Evolutionary conservation across 2,888 invertebrate genomes (phyloP), one percentile per base, ranked within the genome.

Genomic region (Sussaba pulchella): DNA sequence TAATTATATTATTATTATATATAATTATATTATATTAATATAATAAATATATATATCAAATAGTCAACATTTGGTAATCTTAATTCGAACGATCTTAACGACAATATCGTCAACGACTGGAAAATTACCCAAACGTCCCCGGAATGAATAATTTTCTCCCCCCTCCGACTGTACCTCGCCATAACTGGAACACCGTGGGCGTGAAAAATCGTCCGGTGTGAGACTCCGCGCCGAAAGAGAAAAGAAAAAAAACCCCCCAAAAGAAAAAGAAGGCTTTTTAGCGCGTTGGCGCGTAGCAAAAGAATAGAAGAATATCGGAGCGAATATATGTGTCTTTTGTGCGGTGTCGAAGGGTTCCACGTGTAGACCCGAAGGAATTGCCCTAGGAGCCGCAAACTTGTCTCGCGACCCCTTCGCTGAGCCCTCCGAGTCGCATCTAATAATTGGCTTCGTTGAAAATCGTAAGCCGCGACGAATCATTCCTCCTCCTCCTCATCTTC

Each of bases 391-490:
- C 64, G 52, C 57, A 39, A 54, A 74, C 57, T 78, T 61, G 78
- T 74, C 70, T 74, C 78, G 63, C 59, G 57, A 61, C 72, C 72
- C 74, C 70, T 71, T 78, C 70, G 61, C 78, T 67, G 57, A 66
- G 54, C 66, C 54, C n/a, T n/a, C 36, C 81, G 86, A 87, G 87
- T 89, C 90, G 88, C 90, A 86, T 91, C 91, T 91, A 91, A 91
- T 92, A 91, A 91, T 91, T 91, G 91, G 88, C 89, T 91, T 89
- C 89, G 91, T 90, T 91, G 91, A 92, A 92, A 92, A 91, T 89
- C 92, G 91, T 91, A 91, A 90, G 88, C 89, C 91, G 92, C 91
- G 91, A 92, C 92, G 91, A 92, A 84, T 85, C 81, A 78, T 79
- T 78, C n/a, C n/a, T n/a, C 64, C 47, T 31, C 47, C 64, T 19